These are phyloP conservation scores for Oxyteleia sp. DNA, from an alignment of 2,888 invertebrate species.

Conservation along the genomic window DNA sequence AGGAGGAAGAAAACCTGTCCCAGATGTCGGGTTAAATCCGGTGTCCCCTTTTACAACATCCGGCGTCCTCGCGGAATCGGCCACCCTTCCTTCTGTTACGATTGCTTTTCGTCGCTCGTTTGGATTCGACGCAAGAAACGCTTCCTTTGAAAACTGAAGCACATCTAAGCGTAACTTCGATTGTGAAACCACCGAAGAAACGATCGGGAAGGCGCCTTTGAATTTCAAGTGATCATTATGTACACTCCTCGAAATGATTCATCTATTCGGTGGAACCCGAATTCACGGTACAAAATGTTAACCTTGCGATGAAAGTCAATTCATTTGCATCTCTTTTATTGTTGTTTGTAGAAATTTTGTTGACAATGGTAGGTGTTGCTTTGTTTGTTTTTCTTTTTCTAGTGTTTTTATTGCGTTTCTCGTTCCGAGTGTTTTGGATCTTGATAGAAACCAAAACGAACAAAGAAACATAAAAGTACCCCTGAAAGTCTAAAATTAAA, in stretches of 20 bases:
- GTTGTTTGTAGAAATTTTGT: too few relatives aligned
- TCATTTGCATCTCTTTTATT: too few relatives aligned
- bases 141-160: slow-evolving; percentile 34
- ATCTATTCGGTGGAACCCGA: slow-evolving; percentile 3
- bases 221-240: slow-evolving; percentile 20
- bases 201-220: slow-evolving; percentile 7
- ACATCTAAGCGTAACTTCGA: slow-evolving; percentile 21
- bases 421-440: too few relatives aligned
- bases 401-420: too few relatives aligned
- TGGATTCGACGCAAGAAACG: neutral
- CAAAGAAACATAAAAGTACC: too few relatives aligned
- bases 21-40: slow-evolving; percentile 59
- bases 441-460: too few relatives aligned
- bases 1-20: slow-evolving; percentile 56
- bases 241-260: slow-evolving; percentile 24
- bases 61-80: slow-evolving; percentile 16
- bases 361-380: too few relatives aligned
- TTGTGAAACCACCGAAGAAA: slow-evolving; percentile 28
- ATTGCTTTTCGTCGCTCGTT: slow-evolving; percentile 10
- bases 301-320: slow-evolving; percentile 1
- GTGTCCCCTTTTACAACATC: slow-evolving; percentile 60
- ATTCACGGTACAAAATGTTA: neutral
- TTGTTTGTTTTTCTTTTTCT: too few relatives aligned
- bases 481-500: too few relatives aligned
- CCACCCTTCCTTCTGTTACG: slow-evolving; percentile 13